Conservation (phyloP, 30 jellyfish, hydroid and myxozoan species). For the Aurelia coerulea region DNA sequence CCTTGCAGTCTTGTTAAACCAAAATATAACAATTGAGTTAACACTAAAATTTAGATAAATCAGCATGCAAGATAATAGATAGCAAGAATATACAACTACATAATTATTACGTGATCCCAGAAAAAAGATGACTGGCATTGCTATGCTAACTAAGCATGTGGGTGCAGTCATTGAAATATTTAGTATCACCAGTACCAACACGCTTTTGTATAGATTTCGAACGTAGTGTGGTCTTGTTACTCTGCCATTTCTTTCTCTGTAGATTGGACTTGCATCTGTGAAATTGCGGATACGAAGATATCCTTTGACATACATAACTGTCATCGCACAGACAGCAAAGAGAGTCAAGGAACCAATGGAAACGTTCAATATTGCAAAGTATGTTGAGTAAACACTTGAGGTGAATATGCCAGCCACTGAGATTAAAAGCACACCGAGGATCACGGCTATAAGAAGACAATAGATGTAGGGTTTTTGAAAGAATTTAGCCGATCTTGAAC, state of each 20-base stretch:
- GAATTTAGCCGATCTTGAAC: not conserved
- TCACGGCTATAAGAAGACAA: not conserved
- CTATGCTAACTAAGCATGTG: too few relatives aligned
- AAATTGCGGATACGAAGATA: not conserved
- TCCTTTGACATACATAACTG: not conserved
- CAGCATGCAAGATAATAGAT: too few relatives aligned
- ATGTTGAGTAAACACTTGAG: not conserved
- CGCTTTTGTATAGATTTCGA: constrained; percentile 22
- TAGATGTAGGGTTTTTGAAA: not conserved
- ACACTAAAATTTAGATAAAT: too few relatives aligned
- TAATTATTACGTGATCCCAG: too few relatives aligned
- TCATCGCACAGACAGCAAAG: not conserved
- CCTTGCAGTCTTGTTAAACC: too few relatives aligned
- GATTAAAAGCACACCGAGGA: not conserved
- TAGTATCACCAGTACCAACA: not conserved
- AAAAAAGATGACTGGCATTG: too few relatives aligned
- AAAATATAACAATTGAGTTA: too few relatives aligned
- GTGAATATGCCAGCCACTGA: not conserved
- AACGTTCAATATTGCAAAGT: not conserved
- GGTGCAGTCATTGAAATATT: too few relatives aligned
- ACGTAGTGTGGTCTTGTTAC: constrained; percentile 10
- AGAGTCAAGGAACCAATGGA: not conserved
- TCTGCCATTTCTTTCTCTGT: not conserved
- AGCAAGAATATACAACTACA: too few relatives aligned
- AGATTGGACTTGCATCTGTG: not conserved